phyloP scores from a whole-genome alignment of 2,113 vertebrate species.

The Todiramphus saurophagus region DNA sequence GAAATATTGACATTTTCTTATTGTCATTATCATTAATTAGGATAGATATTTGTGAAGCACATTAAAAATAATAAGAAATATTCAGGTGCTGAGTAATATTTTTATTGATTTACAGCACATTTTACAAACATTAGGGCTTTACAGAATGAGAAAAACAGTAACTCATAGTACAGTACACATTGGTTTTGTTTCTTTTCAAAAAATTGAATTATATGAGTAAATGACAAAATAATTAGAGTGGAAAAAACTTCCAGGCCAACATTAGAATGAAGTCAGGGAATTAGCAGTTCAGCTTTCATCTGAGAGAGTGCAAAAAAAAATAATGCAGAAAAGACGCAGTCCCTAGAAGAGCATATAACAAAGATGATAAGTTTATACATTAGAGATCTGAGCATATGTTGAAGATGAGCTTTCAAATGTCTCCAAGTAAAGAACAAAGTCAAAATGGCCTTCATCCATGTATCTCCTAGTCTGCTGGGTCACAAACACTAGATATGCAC shows the following conservation, averaged over 20 bases:
- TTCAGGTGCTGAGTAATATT: neutral
- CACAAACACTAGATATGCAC: neutral
- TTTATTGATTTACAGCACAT: neutral
- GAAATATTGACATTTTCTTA: neutral
- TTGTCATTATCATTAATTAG: neutral
- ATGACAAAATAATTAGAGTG: neutral
- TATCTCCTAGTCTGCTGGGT: neutral
- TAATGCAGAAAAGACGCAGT: neutral
- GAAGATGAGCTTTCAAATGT: neutral
- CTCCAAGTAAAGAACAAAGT: neutral
- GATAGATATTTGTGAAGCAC: neutral
- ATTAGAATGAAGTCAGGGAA: neutral
- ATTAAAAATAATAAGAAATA: neutral
- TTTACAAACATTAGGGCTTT: neutral
- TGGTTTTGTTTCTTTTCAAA: neutral
- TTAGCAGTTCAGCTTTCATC: neutral
- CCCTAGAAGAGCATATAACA: neutral
- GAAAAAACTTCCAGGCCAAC: neutral
- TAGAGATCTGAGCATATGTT: neutral
- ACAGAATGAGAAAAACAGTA: neutral
- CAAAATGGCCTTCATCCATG: neutral
- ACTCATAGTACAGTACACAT: neutral
- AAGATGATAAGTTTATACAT: neutral
- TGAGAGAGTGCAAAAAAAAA: conserved; percentile 5
- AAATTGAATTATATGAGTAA: neutral